A percentile compares a stretch with the other conserved stretches of the same genome.
phyloP scores from a whole-genome alignment of 2,888 invertebrate genomes.

The Xestia xanthographa region DNA sequence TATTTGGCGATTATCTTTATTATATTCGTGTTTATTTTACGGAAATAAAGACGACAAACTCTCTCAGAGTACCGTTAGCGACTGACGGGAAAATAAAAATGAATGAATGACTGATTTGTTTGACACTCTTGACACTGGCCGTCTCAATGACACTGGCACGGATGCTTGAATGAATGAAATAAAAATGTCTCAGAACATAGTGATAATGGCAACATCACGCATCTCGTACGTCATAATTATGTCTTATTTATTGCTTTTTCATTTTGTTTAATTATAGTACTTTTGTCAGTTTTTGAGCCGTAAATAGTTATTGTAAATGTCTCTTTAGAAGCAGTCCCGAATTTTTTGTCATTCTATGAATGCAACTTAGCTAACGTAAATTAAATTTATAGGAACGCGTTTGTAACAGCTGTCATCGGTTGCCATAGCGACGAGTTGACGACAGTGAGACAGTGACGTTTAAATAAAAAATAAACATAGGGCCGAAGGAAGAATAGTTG shows the following conservation, averaged over 20 bases:
- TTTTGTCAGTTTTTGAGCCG: too few species aligned
- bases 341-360: background rate
- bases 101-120: conserved; percentile 8
- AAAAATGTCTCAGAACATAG: background rate
- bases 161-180: conserved; percentile 33
- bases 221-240: background rate
- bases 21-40: conserved; percentile 66
- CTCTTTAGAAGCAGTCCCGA: background rate
- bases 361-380: background rate
- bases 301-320: background rate
- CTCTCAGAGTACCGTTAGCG: conserved; percentile 70
- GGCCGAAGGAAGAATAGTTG: background rate
- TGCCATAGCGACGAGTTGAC: conserved; percentile 46
- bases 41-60: conserved; percentile 61
- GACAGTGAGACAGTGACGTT: too few species aligned
- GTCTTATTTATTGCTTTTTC: background rate
- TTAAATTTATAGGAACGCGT: conserved; percentile 2
- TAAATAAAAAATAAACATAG: background rate
- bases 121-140: conserved; percentile 16
- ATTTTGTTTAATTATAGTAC: background rate
- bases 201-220: conserved; percentile 13
- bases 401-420: conserved; percentile 13
- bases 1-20: conserved; percentile 67
- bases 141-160: background rate
- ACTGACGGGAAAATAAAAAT: conserved; percentile 63